Evolutionary conservation across 2,797 vertebrate species (phyloP).

Genomic region (Argentina silus): DNA sequence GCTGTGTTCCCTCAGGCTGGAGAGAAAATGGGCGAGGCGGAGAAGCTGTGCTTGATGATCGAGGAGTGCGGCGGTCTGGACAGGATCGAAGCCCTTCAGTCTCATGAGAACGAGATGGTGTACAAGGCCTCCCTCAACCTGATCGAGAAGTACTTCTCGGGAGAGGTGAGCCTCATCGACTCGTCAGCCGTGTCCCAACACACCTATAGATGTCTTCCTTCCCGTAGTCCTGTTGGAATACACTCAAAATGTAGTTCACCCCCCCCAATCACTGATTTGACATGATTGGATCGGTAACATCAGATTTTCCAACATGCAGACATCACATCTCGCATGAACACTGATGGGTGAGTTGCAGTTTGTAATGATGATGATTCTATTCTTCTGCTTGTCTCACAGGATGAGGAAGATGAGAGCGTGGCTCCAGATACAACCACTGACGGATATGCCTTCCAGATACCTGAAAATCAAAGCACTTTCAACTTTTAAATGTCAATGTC

Average conservation of each 20-base stretch:
- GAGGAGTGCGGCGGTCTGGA: slow-evolving; percentile 91
- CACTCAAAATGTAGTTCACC: too few species aligned
- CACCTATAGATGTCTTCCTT: background rate
- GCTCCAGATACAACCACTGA: slow-evolving; percentile 80
- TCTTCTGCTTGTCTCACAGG: slow-evolving; percentile 63
- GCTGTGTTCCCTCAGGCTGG: slow-evolving; percentile 77
- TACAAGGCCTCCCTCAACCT: slow-evolving; percentile 86
- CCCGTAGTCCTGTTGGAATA: too few species aligned
- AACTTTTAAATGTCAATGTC: slow-evolving; percentile 78
- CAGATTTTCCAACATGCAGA: too few species aligned
- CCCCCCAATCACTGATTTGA: too few species aligned
- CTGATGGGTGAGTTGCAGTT: background rate
- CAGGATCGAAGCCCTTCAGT: slow-evolving; percentile 89
- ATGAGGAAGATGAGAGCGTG: slow-evolving; percentile 84
- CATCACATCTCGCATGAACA: too few species aligned
- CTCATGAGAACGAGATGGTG: slow-evolving; percentile 87
- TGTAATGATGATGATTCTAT: background rate
- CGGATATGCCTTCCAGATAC: slow-evolving; percentile 82
- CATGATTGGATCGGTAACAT: too few species aligned
- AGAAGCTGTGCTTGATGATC: slow-evolving; percentile 88
- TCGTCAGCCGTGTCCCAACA: background rate
- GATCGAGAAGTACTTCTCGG: slow-evolving; percentile 91
- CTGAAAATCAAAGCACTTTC: slow-evolving; percentile 82
- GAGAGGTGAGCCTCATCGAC: slow-evolving; percentile 76
- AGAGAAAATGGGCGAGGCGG: slow-evolving; percentile 83